Percentiles rank a stretch among this genome's conserved stretches.
These are phyloP conservation scores for Liopterus haemorrhoidalis DNA, from an alignment of 2,888 invertebrate genomes.

Conservation along the genomic window DNA sequence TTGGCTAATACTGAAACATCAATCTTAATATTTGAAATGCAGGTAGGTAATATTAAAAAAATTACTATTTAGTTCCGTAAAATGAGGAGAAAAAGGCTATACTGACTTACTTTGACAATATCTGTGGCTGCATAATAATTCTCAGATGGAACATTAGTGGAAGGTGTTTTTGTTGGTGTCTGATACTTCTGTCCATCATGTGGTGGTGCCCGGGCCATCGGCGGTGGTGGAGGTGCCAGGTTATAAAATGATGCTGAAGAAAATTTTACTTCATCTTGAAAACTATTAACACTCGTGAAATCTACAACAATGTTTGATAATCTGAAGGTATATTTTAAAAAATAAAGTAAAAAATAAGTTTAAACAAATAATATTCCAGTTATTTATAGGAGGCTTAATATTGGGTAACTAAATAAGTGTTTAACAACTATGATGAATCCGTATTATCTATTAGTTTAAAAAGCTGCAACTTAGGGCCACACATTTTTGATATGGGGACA, in stretches of 20 bases:
- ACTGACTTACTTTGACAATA: constrained; percentile 58
- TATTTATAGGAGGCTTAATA: no score
- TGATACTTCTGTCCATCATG: constrained; percentile 46
- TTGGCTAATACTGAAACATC: no score
- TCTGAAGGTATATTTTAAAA: neutral
- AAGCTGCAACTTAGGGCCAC: no score
- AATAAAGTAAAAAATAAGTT: neutral
- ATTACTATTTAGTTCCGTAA: no score
- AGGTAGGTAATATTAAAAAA: no score
- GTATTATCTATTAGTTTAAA: no score
- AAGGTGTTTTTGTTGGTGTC: constrained; percentile 40
- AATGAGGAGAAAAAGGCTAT: no score
- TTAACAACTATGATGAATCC: no score
- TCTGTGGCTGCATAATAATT: constrained; percentile 76
- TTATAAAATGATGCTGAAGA: constrained; percentile 51
- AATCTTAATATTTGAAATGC: no score
- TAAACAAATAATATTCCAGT: no score
- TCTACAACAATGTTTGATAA: constrained; percentile 43
- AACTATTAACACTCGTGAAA: constrained; percentile 53
- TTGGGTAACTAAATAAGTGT: no score
- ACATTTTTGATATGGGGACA: no score
- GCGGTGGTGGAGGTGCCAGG: constrained; percentile 48
- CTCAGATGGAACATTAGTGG: constrained; percentile 44
- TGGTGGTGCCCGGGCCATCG: constrained; percentile 45
- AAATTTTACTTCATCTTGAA: constrained; percentile 52